Percentiles rank a stretch among this genome's conserved stretches.
These are phyloP conservation scores for Micrasema minimum DNA, from an alignment of 1,140 invertebrate species.

Conservation along the genomic window DNA sequence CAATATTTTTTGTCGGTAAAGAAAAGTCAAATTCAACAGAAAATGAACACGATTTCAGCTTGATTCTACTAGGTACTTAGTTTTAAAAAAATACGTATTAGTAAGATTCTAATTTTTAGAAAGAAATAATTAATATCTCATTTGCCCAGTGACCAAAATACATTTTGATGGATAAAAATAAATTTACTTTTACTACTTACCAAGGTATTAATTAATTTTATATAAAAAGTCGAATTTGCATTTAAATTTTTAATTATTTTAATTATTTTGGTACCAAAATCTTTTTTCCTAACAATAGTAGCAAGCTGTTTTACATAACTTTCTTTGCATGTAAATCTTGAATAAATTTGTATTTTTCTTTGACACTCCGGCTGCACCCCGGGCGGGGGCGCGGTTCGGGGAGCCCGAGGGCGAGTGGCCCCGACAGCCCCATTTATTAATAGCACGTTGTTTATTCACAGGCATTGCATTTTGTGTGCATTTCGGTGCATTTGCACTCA, in stretches of 20 bases:
- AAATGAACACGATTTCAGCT: too few relatives aligned
- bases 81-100: too few relatives aligned
- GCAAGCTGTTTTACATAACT: background rate
- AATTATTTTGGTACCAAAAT: background rate
- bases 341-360: constrained; percentile 29
- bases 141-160: too few relatives aligned
- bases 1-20: too few relatives aligned
- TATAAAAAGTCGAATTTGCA: too few relatives aligned
- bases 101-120: too few relatives aligned
- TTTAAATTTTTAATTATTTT: background rate
- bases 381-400: constrained; percentile 1
- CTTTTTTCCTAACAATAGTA: background rate
- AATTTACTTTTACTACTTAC: too few relatives aligned
- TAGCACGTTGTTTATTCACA: constrained; percentile 51
- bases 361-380: constrained; percentile 5
- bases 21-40: too few relatives aligned
- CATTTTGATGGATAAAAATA: too few relatives aligned
- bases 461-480: constrained; percentile 34
- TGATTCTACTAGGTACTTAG: too few relatives aligned
- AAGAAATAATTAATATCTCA: too few relatives aligned
- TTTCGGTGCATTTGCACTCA: background rate
- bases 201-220: too few relatives aligned
- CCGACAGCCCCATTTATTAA: constrained; percentile 52
- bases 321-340: constrained; percentile 17
- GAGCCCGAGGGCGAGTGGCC: constrained; percentile 30